A percentile compares a stretch with the other conserved stretches of the same genome.
Conservation (phyloP, 1,140 invertebrate species). For the Heliothis virescens region DNA sequence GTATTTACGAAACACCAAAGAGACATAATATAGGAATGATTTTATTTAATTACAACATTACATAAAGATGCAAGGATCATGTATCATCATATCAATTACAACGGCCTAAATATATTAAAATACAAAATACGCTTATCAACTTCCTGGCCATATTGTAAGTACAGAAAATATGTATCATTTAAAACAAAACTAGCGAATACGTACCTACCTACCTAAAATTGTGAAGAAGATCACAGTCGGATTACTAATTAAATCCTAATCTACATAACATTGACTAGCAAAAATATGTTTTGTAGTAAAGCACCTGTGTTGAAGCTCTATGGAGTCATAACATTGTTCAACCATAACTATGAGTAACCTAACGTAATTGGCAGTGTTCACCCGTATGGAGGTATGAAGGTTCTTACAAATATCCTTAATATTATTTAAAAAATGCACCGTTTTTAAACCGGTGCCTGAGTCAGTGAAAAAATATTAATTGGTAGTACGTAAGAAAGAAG, state of each 20-base stretch:
- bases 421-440: slow-evolving; percentile 4
- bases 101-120: not conserved
- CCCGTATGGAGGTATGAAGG: slow-evolving; percentile 26
- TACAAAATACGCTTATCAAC: slow-evolving; percentile 3
- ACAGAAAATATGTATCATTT: not conserved
- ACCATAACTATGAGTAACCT: slow-evolving; percentile 6
- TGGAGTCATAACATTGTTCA: slow-evolving; percentile 34
- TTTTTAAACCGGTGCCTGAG: not conserved
- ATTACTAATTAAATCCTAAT: not conserved
- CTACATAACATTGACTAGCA: slow-evolving; percentile 58
- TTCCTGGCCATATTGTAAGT: not conserved
- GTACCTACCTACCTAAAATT: not conserved
- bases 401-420: slow-evolving; percentile 23
- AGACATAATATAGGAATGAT: slow-evolving; percentile 35
- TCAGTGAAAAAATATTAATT: not conserved
- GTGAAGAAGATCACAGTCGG: slow-evolving; percentile 15
- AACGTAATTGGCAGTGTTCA: slow-evolving; percentile 30
- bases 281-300: slow-evolving; percentile 49
- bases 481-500: not conserved
- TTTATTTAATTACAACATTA: slow-evolving; percentile 33
- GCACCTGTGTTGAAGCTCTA: slow-evolving; percentile 51
- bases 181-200: not conserved
- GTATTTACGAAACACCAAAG: not conserved
- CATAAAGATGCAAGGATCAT: slow-evolving; percentile 14
- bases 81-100: not conserved